phyloP scores from a whole-genome alignment of 2,113 vertebrate genomes.

The Chlamydotis undulata region DNA sequence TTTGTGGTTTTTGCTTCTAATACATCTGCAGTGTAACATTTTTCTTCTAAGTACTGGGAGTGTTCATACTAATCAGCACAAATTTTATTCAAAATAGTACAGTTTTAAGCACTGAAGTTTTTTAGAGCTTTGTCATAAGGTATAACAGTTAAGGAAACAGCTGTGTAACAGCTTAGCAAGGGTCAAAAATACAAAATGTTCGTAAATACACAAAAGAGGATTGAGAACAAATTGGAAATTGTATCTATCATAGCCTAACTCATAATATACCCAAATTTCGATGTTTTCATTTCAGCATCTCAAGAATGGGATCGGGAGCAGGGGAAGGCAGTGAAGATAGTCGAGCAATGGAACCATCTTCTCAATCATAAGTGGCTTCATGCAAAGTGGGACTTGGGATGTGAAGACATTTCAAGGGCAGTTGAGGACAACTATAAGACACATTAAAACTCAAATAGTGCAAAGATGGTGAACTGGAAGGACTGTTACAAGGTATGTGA shows the following conservation, averaged over 20 bases:
- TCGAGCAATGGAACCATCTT: rapidly evolving
- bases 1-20: background rate
- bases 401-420: background rate
- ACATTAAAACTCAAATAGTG: background rate
- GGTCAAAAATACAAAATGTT: background rate
- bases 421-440: background rate
- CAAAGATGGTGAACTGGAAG: background rate
- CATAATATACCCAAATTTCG: background rate
- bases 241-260: background rate
- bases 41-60: background rate
- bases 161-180: background rate
- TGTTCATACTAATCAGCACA: background rate
- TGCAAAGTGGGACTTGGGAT: background rate
- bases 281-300: background rate
- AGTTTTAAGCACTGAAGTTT: background rate
- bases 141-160: background rate
- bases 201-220: background rate
- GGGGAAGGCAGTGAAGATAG: background rate
- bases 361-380: background rate
- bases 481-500: background rate
- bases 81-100: background rate
- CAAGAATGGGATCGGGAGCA: background rate
- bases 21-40: background rate
- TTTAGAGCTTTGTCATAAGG: background rate
- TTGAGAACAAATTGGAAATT: background rate